Percentiles rank a stretch among this genome's conserved stretches.
phyloP scores from a whole-genome alignment of 2,113 vertebrate genomes.

The Clarias batrachus region DNA sequence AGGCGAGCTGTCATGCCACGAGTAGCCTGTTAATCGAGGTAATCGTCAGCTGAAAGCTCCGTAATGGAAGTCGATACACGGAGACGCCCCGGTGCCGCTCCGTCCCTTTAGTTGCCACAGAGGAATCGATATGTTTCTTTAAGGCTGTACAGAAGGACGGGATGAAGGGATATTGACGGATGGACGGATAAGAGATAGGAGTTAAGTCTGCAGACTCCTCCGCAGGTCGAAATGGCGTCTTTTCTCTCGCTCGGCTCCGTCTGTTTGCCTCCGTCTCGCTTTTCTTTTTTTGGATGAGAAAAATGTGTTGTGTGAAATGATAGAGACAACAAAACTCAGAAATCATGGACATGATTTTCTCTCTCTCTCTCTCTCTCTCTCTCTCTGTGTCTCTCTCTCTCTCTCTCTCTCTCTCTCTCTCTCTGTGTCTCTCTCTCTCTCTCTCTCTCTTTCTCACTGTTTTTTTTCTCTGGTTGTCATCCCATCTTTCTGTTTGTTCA shows the following conservation, averaged over 20 bases:
- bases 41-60: conserved; percentile 74
- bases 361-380: background rate
- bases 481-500: background rate
- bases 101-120: conserved; percentile 68
- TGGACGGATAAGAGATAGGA: conserved; percentile 12
- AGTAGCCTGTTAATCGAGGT: conserved; percentile 58
- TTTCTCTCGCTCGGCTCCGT: conserved; percentile 11
- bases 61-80: conserved; percentile 66
- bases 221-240: conserved; percentile 34
- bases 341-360: background rate
- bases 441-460: background rate
- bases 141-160: conserved; percentile 65
- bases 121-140: conserved; percentile 75
- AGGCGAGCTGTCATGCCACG: conserved; percentile 26
- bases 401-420: background rate
- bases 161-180: conserved; percentile 58
- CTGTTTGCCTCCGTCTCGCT: conserved; percentile 26
- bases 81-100: conserved; percentile 69
- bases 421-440: background rate
- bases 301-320: conserved; percentile 19
- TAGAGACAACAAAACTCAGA: background rate
- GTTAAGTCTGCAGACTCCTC: conserved; percentile 32
- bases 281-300: conserved; percentile 8
- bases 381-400: background rate
- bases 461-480: background rate